Percentiles rank a stretch among this genome's conserved stretches.
phyloP scores from a whole-genome alignment of 2,797 vertebrate species.

The Danio jaintianensis region DNA sequence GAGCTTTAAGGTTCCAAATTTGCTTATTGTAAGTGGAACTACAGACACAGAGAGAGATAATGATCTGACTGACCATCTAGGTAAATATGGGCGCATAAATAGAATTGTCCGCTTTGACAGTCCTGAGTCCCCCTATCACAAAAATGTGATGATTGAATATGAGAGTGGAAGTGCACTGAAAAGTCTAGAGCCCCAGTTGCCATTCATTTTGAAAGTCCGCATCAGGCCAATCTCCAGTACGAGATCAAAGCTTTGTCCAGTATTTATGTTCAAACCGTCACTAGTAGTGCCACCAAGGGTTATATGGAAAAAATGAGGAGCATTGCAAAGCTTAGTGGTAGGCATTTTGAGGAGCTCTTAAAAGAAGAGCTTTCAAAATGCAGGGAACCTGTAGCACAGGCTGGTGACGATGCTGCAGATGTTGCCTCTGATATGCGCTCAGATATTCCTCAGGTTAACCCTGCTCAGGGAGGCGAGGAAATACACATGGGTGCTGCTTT shows the following conservation, averaged over 20 bases:
- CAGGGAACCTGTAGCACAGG: neutral
- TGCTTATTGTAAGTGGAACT: constrained; percentile 47
- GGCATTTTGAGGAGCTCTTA: neutral
- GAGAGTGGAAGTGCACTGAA: constrained; percentile 29
- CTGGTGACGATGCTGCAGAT: neutral
- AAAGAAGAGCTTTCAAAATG: constrained; percentile 6
- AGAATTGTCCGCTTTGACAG: constrained; percentile 34
- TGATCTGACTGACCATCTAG: constrained; percentile 33
- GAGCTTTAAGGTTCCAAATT: constrained; percentile 36
- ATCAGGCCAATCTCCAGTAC: neutral
- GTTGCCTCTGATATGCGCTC: neutral
- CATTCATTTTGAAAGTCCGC: neutral
- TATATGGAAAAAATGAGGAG: neutral
- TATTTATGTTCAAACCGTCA: constrained; percentile 17
- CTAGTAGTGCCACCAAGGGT: neutral
- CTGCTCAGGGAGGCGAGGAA: neutral
- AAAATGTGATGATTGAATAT: constrained; percentile 38
- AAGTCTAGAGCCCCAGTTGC: neutral
- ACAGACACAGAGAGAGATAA: constrained; percentile 35
- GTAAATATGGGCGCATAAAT: constrained; percentile 22
- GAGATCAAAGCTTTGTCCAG: constrained; percentile 22
- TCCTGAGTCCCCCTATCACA: constrained; percentile 38
- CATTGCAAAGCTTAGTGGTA: constrained; percentile 12
- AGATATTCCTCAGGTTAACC: neutral
- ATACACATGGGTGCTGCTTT: neutral